Conservation (phyloP, 2,797 vertebrate species). For the Notoglanidium macrostoma region DNA sequence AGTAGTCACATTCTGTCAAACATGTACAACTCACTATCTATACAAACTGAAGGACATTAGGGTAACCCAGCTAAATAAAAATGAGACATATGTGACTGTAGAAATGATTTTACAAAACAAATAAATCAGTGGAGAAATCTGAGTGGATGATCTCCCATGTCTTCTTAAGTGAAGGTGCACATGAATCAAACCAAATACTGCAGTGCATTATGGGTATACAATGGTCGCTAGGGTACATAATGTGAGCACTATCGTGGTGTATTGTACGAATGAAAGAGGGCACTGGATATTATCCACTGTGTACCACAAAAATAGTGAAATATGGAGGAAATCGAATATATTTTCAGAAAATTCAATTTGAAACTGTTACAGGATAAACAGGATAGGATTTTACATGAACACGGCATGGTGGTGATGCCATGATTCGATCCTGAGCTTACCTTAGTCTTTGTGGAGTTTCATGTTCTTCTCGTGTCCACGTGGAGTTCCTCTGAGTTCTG, state of each 20-base stretch:
- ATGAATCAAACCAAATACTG: conserved; percentile 1
- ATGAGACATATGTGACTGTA: not conserved
- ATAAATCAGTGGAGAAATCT: not conserved
- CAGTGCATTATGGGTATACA: conserved; percentile 4
- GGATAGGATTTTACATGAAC: not conserved
- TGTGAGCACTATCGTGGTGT: not conserved
- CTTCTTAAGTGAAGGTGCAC: not conserved
- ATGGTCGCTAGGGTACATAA: not conserved
- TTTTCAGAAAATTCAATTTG: not conserved
- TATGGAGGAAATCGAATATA: not conserved
- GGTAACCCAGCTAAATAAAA: not conserved
- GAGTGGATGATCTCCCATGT: not conserved
- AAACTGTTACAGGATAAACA: not conserved
- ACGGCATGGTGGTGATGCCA: not conserved
- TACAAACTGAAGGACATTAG: not conserved
- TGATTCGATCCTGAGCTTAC: not conserved
- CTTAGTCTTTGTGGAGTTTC: not conserved
- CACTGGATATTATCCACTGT: not conserved
- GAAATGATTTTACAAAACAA: not conserved
- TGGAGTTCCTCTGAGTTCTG: not conserved
- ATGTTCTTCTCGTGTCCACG: not conserved
- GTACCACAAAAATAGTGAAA: not conserved
- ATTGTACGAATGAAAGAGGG: not conserved
- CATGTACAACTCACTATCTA: not conserved
- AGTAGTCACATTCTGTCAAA: not conserved